Evolutionary conservation across 2,797 vertebrate genomes (phyloP), one percentile per base, ranked within the genome.

Genomic region (Malurus leucopterus): DNA sequence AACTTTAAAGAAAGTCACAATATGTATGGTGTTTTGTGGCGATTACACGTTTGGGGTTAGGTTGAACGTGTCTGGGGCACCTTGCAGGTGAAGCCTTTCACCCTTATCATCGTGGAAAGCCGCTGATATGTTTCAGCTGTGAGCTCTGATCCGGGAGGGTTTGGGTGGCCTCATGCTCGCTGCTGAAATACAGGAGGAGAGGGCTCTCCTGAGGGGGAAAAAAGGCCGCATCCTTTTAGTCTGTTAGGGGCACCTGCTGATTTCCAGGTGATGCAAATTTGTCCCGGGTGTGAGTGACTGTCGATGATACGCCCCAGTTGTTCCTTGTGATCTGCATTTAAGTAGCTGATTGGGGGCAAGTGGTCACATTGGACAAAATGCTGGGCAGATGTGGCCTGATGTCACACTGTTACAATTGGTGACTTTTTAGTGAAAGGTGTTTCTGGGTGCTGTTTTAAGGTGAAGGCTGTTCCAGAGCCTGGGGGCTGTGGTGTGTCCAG

Each of bases 251-350:
- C 15, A 19, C 62, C 23, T 13, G 16, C n/a, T n/a, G n/a, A 2
- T 21, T 44, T n/a, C 36, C 5, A 20, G 22, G 8, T 32, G 17
- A 1, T 0, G 1, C 13, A 15, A 2, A 1, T 57, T 58, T 41
- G 15, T 17, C 13, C 16, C 9, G 30, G n/a, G 13, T 36, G 41
- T 22, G 23, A 20, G 11, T 9, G 30, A 1, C 20, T 8, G 1
- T 27, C 16, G 15, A 24, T 53, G 32, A 2, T 41, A 36, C 10
- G n/a, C 38, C 9, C 9, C 11, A 0, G 1, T 1, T 50, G 13
- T 32, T 70, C 17, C 9, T 13, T 9, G 15, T 11, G 32, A 13
- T 36, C 36, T 19, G 11, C 14, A 0, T 40, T 41, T 8, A 5
- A 13, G n/a, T 27, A 34, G 49, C 57, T 55, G 54, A 6, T 9